phyloP scores from a whole-genome alignment of 2,113 vertebrate genomes.

The Alosa alosa region DNA sequence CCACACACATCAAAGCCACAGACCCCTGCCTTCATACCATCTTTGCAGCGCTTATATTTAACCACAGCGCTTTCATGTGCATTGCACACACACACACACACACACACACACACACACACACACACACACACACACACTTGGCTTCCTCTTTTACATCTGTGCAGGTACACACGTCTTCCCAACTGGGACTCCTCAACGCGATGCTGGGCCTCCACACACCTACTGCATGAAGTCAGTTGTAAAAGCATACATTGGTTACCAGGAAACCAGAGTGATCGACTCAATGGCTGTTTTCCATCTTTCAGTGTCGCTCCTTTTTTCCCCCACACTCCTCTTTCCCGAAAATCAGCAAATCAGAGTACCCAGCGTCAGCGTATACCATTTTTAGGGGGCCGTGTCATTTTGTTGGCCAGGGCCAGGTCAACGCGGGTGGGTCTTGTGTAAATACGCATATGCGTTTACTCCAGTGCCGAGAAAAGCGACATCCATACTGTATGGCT shows the following conservation, averaged over 20 bases:
- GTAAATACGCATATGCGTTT: constrained; percentile 30
- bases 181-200: not conserved
- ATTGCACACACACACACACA: constrained; percentile 24
- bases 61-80: not conserved
- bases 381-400: not conserved
- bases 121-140: constrained; percentile 31
- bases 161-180: not conserved
- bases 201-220: not conserved
- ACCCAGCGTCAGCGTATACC: not conserved
- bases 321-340: not conserved
- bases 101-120: constrained; percentile 40
- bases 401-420: constrained; percentile 32
- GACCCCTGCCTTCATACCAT: constrained; percentile 40
- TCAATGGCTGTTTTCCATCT: not conserved
- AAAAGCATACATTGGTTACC: not conserved
- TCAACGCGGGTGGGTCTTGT: constrained; percentile 48
- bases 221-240: not conserved
- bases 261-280: not conserved
- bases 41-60: constrained; percentile 15
- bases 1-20: constrained; percentile 39
- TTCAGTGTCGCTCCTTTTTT: not conserved
- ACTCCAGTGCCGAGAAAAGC: constrained; percentile 18
- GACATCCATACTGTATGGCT: not conserved
- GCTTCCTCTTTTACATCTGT: not conserved
- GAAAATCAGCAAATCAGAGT: not conserved